A percentile compares a stretch with the other conserved stretches of the same genome.
Evolutionary conservation across 2,113 vertebrate genomes (phyloP).

Genomic region (Sus scrofa): T2T-Sscrofa CM000828.6:68295001-68295500

Average conservation of each 20-base stretch:
- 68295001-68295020: not conserved
- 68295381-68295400: not conserved
- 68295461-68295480: not conserved
- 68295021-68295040: not conserved
- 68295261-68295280: not conserved
- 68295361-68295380: not conserved
- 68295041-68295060: not conserved
- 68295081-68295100: not conserved
- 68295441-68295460: no score
- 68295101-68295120: not conserved
- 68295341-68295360: not conserved
- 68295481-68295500: not conserved
- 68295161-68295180: not conserved
- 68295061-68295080: not conserved
- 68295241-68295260: fast-evolving
- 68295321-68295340: not conserved
- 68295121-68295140: not conserved
- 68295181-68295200: fast-evolving
- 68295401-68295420: not conserved
- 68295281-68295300: not conserved
- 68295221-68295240: not conserved
- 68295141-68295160: not conserved
- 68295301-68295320: not conserved
- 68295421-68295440: fast-evolving
- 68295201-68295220: fast-evolving